A percentile compares a stretch with the other conserved stretches of the same genome.
phyloP scores from a whole-genome alignment of 1,140 invertebrate genomes.

The Brachionus rubens region DNA sequence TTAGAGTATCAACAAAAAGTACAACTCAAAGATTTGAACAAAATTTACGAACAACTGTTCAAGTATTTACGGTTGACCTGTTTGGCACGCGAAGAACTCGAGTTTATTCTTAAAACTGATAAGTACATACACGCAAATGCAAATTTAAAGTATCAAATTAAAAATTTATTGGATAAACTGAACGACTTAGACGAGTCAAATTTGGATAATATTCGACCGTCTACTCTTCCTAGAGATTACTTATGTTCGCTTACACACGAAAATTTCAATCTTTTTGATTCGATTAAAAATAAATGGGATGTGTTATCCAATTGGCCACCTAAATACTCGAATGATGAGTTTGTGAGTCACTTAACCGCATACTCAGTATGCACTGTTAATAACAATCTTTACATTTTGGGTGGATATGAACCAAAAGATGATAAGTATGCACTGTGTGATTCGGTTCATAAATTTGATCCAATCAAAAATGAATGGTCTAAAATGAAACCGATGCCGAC shows the following conservation, averaged over 20 bases:
- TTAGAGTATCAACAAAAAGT: conserved; percentile 52
- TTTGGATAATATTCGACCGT: conserved; percentile 14
- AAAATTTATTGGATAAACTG: background rate
- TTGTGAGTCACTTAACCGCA: background rate
- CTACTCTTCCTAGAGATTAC: conserved; percentile 31
- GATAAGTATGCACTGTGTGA: background rate
- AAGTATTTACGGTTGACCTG: conserved; percentile 6
- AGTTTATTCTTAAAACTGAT: conserved; percentile 18
- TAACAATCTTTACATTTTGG: conserved; percentile 10
- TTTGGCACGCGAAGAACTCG: background rate
- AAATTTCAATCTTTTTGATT: conserved; percentile 14
- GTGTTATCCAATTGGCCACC: conserved; percentile 6
- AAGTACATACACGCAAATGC: background rate
- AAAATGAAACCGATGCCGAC: background rate
- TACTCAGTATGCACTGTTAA: conserved; percentile 21
- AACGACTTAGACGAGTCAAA: background rate
- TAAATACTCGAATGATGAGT: too few relatives aligned
- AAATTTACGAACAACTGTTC: conserved; percentile 23
- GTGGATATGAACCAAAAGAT: background rate
- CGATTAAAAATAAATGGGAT: background rate
- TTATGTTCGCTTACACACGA: background rate
- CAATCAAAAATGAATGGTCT: conserved; percentile 34
- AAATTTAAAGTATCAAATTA: conserved; percentile 3
- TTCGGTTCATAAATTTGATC: conserved; percentile 6
- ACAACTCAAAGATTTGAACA: background rate